phyloP scores from a whole-genome alignment of 53 echinoderm and acorn worm genomes.

The Patiria pectinifera region DNA sequence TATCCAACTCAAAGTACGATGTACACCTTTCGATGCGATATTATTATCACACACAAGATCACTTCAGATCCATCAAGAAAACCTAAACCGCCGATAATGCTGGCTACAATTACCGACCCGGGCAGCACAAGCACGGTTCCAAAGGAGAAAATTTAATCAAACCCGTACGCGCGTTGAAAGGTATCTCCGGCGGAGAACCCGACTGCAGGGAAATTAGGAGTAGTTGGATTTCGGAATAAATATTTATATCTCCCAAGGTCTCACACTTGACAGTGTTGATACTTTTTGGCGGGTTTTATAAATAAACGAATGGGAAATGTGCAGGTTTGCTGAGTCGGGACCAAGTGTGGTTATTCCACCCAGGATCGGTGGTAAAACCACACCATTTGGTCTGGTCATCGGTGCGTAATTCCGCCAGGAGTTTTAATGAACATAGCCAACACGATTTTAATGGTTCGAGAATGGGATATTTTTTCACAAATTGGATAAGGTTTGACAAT shows the following conservation, averaged over 20 bases:
- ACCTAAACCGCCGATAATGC: neutral
- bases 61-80: neutral
- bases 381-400: neutral
- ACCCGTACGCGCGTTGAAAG: neutral
- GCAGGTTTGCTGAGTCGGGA: neutral
- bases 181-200: neutral
- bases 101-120: neutral
- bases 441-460: neutral
- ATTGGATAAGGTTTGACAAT: constrained; percentile 22
- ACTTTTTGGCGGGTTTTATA: neutral
- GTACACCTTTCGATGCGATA: neutral
- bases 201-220: neutral
- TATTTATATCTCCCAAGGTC: constrained; percentile 36
- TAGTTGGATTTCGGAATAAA: neutral
- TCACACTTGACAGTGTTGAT: constrained; percentile 44
- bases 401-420: constrained; percentile 12
- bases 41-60: neutral
- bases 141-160: neutral
- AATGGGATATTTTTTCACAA: neutral
- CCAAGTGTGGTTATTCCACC: neutral
- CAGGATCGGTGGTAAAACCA: neutral
- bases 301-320: constrained; percentile 10
- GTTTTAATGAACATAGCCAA: constrained; percentile 9
- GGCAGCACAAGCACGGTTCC: neutral
- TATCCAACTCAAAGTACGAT: neutral